Conservation (phyloP, 2,888 invertebrate genomes). For the Catocala nupta region DNA sequence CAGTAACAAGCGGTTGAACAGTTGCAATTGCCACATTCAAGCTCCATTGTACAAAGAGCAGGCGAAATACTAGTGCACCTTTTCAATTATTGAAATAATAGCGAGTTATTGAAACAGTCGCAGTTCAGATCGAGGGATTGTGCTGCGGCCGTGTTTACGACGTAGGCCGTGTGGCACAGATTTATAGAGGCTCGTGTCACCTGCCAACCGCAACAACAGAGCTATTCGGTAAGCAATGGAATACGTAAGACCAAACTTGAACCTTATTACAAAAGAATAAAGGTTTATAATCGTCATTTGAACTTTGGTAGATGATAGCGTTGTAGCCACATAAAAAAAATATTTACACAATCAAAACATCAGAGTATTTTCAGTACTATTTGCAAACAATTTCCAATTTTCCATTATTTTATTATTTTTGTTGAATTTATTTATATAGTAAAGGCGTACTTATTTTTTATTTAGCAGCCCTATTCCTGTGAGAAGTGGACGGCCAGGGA, state of each 20-base stretch:
- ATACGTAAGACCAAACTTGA: constrained; percentile 48
- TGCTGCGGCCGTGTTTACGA: constrained; percentile 70
- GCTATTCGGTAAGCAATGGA: constrained; percentile 64
- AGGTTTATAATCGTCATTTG: constrained; percentile 47
- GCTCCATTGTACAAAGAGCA: constrained; percentile 36
- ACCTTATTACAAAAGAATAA: constrained; percentile 49
- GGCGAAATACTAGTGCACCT: constrained; percentile 39
- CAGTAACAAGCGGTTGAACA: constrained; percentile 21
- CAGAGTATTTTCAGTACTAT: no score
- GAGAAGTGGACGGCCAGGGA: constrained; percentile 67
- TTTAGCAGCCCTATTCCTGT: constrained; percentile 49
- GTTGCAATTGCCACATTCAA: constrained; percentile 40
- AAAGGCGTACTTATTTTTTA: background rate
- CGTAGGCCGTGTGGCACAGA: constrained; percentile 66
- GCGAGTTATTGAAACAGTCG: constrained; percentile 70
- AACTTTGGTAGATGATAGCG: background rate
- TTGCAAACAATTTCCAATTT: no score
- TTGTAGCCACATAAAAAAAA: background rate
- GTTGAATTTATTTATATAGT: background rate
- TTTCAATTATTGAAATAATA: constrained; percentile 64
- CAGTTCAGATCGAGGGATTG: constrained; percentile 71
- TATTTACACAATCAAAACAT: no score
- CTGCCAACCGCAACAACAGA: constrained; percentile 78
- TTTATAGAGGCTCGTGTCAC: constrained; percentile 80
- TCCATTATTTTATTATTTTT: no score